A percentile compares a stretch with the other conserved stretches of the same genome.
Conservation (phyloP, 1,140 invertebrate genomes). For the Mya arenaria region DNA sequence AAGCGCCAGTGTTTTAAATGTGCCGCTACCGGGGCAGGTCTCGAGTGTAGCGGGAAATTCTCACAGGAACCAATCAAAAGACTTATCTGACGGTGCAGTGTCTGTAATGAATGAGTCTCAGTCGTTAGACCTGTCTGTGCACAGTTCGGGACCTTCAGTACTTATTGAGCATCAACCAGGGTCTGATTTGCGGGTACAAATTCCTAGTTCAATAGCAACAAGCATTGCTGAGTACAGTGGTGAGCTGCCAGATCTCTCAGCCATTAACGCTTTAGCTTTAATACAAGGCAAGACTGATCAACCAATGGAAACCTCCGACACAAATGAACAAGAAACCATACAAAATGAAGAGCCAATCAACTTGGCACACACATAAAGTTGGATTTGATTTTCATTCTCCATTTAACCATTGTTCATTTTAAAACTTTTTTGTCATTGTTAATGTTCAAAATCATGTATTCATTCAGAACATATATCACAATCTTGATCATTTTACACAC, state of each 20-base stretch:
- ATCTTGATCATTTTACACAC: background rate
- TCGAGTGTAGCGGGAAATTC: constrained; percentile 40
- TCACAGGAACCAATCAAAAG: constrained; percentile 17
- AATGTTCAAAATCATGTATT: too few species aligned
- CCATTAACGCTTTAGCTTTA: constrained; percentile 46
- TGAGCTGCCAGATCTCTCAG: constrained; percentile 44
- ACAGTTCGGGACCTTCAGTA: constrained; percentile 46
- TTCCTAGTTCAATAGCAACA: constrained; percentile 50
- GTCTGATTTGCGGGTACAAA: constrained; percentile 45
- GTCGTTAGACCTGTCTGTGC: constrained; percentile 43
- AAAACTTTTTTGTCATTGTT: background rate
- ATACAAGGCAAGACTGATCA: constrained; percentile 53
- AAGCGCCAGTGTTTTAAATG: constrained; percentile 45
- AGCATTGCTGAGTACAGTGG: constrained; percentile 54
- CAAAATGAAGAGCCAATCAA: constrained; percentile 48
- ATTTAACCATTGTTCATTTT: constrained; percentile 12
- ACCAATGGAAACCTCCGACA: constrained; percentile 42
- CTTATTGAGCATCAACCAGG: constrained; percentile 54
- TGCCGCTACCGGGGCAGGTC: constrained; percentile 41
- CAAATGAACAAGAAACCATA: constrained; percentile 45
- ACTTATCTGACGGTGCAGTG: background rate
- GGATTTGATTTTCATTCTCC: background rate
- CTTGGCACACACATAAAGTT: constrained; percentile 46
- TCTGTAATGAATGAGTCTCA: constrained; percentile 35
- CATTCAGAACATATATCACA: too few species aligned